Evolutionary conservation across 2,797 vertebrate genomes (phyloP).

Genomic region (Acipenser ruthenus): DNA sequence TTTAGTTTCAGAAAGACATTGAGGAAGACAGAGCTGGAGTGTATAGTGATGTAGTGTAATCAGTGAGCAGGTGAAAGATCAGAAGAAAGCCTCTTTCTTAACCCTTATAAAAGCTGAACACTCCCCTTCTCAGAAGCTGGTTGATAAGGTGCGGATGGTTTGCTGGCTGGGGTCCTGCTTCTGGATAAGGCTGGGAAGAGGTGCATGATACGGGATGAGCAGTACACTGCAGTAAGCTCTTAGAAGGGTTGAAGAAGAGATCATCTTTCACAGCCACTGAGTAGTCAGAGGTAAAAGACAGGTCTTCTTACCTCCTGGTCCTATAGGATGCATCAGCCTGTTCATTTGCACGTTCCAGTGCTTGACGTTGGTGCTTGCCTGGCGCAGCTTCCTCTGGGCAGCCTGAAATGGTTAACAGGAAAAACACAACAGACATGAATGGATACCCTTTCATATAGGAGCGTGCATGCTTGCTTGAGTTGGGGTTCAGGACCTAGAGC

Average conservation of each 20-base stretch:
- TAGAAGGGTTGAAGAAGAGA: neutral
- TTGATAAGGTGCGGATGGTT: neutral
- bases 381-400: slow-evolving; percentile 85
- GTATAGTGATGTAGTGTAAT: too few relatives aligned
- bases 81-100: too few relatives aligned
- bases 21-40: too few relatives aligned
- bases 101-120: too few relatives aligned
- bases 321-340: slow-evolving; percentile 91
- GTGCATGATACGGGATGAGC: neutral
- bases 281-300: neutral
- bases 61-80: too few relatives aligned
- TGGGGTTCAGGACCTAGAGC: too few relatives aligned
- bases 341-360: slow-evolving; percentile 99
- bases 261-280: neutral
- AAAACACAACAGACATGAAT: too few relatives aligned
- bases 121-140: too few relatives aligned
- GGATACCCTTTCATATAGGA: too few relatives aligned
- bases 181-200: neutral
- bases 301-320: slow-evolving; percentile 72
- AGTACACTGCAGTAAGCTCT: neutral
- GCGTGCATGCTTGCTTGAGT: too few relatives aligned
- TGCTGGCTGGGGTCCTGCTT: neutral
- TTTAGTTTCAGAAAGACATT: too few relatives aligned
- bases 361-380: slow-evolving; percentile 95
- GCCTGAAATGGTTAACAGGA: slow-evolving; percentile 48